Base-by-base conservation (phyloP, 1,140 invertebrate genomes). In the Doryteuthis pealeii region DNA sequence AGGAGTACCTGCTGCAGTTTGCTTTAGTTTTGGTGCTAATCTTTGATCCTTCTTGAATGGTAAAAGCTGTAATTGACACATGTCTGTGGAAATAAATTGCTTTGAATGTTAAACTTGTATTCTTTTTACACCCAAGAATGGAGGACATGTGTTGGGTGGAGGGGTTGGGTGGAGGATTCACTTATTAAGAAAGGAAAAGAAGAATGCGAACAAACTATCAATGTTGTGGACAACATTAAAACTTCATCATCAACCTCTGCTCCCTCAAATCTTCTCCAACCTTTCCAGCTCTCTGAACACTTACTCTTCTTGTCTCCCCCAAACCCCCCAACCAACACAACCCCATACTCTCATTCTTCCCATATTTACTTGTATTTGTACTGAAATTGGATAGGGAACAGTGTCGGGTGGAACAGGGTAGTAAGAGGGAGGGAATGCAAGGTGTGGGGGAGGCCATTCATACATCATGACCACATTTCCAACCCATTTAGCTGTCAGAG, bases 401-500 rank as follows among this genome's bases (percentile, higher is more conserved):
- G 58, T 5, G 35, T 40, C 35, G 4, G 10, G 10, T 10, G 35
- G 35, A 40, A 40, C 3, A 40, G 35, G 10, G 35, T 40, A 40
- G 35, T 40, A 40, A 40, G 3, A 40, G 35, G 10, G 35, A 40
- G 4, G 10, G 35, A 10, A 10, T 5, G 35, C 4, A 40, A 10
- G 35, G 35, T 5, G 35, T 3, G 35, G 10, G 35, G 35, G 35
- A 10, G 10, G 15, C 4, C 58, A 62, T 62, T 62, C 58, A 62
- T 62, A 62, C 58, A 62, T 62, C 58, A 62, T 62, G 58, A 5
- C 58, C 58, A 62, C 28, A 62, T 62, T 62, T 62, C 58, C 58
- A 62, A 62, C 58, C 58, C 58, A 62, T 62, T 62, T 62, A 62
- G 58, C 58, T 62, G 58, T 62, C 58, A 62, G 28, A 15, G 58